Evolutionary conservation across 2,888 invertebrate species (phyloP).

Genomic region (Ormyrus pomaceus): DNA sequence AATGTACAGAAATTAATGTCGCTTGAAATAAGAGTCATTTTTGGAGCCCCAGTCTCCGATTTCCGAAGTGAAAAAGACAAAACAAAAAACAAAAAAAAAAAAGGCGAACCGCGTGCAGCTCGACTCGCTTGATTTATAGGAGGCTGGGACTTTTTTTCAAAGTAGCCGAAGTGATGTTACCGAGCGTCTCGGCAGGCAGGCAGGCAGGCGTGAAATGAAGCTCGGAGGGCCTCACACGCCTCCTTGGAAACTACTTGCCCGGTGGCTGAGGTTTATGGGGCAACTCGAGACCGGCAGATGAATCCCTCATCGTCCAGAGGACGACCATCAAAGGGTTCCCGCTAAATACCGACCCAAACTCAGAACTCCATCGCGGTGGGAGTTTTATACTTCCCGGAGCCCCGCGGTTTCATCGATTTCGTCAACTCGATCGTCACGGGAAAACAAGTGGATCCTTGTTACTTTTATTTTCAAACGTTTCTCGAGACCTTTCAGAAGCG

Average conservation of each 20-base stretch:
- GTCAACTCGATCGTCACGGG: conserved; percentile 2
- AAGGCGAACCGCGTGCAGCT: not conserved
- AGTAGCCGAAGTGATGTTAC: conserved; percentile 44
- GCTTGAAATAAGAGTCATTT: not conserved
- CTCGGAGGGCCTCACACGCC: conserved; percentile 52
- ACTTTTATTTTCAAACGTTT: conserved; percentile 2
- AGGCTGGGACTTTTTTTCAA: conserved; percentile 46
- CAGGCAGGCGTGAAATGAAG: conserved; percentile 71
- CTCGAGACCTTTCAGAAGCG: not conserved
- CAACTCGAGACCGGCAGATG: conserved; percentile 65
- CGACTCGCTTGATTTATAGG: conserved; percentile 54
- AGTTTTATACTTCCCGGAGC: too few relatives aligned
- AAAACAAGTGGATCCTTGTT: not conserved
- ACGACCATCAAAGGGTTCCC: conserved; percentile 73
- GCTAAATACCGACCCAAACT: conserved; percentile 62
- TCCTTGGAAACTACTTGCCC: conserved; percentile 49
- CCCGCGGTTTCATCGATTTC: not conserved
- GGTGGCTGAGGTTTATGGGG: conserved; percentile 65
- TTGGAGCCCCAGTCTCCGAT: conserved; percentile 3
- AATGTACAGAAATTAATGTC: too few relatives aligned
- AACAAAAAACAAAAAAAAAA: not conserved
- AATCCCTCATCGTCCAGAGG: conserved; percentile 59
- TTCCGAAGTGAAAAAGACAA: not conserved
- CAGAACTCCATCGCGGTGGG: conserved; percentile 6
- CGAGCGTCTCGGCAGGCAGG: conserved; percentile 62